Evolutionary conservation across 2,888 invertebrate genomes (phyloP), one percentile per base, ranked within the genome.

Genomic region (Heliconius ismenius): DNA sequence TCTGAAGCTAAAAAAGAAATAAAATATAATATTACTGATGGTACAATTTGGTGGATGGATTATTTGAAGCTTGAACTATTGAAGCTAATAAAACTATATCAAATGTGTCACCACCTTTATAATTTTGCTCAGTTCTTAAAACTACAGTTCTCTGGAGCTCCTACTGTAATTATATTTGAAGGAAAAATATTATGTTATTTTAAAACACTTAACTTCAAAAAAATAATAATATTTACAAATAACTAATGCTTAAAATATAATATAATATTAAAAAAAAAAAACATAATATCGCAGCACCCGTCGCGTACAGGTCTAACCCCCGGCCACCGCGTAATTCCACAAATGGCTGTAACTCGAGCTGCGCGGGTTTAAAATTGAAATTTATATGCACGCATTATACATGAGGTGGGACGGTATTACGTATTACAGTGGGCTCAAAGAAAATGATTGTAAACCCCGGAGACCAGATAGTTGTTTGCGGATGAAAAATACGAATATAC

Each of bases 331-430:
- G 88, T 92, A 92, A 93, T 93, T 89, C 90, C 90, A 85, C 91
- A 92, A 92, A 93, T 93, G 92, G 92, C 84, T 87, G 93, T 91
- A 93, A 93, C 92, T 86, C 86, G 91, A 91, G 86, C 87, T 87
- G 89, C 85, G 84, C 85, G 86, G 92, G 90, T 92, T 92, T 92
- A 92, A 93, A 93, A 93, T 93, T 93, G 92, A 92, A 93, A 93
- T 93, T 93, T 93, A 93, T 93, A 92, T 92, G 90, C 89, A 86
- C 88, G 90, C 92, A 93, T 93, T 91, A 93, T 91, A 89, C 87
- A 92, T 92, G 92, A 92, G 90, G 84, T 79, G 79, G 81, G 72
- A 64, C 62, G 76, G 70, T 76, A 89, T 90, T 91, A 91, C 79
- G 70, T 76, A 89, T 90, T 91, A 91, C 79, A 78, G 79, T 79